A percentile compares a stretch with the other conserved stretches of the same genome.
Conservation (phyloP, 2,113 vertebrate species). For the Eubucco bourcierii region DNA sequence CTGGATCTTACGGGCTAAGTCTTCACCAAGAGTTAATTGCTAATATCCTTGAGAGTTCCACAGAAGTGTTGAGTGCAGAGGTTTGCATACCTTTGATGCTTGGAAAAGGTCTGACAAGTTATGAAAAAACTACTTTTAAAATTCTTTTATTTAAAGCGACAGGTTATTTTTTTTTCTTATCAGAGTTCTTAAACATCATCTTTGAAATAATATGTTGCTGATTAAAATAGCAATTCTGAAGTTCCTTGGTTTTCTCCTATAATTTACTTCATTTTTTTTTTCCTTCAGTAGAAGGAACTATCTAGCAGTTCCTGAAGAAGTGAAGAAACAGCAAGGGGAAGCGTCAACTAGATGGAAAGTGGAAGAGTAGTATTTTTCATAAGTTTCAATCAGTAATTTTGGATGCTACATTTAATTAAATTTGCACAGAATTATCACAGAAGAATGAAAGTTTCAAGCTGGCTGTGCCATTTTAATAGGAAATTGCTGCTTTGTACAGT, state of each 20-base stretch:
- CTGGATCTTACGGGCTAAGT: neutral
- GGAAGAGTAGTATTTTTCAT: neutral
- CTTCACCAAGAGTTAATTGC: constrained; percentile 16
- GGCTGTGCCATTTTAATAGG: neutral
- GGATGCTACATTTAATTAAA: neutral
- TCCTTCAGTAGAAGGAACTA: neutral
- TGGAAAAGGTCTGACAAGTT: neutral
- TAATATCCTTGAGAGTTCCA: neutral
- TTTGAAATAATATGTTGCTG: neutral
- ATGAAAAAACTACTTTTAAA: constrained; percentile 5
- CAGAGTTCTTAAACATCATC: neutral
- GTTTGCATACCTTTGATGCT: constrained; percentile 37
- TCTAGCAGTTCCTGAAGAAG: neutral
- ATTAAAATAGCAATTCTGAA: neutral
- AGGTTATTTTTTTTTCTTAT: constrained; percentile 9
- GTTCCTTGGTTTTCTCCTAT: neutral
- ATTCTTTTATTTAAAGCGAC: constrained; percentile 5
- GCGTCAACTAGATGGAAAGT: neutral
- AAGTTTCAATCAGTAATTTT: neutral
- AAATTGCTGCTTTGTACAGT: neutral
- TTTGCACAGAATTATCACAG: neutral
- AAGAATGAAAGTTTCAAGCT: neutral
- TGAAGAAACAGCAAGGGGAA: neutral
- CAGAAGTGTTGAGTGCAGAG: neutral
- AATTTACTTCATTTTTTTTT: neutral